These are phyloP conservation scores for Urocolius indicus DNA, from an alignment of 2,113 vertebrate species.

Conservation along the genomic window DNA sequence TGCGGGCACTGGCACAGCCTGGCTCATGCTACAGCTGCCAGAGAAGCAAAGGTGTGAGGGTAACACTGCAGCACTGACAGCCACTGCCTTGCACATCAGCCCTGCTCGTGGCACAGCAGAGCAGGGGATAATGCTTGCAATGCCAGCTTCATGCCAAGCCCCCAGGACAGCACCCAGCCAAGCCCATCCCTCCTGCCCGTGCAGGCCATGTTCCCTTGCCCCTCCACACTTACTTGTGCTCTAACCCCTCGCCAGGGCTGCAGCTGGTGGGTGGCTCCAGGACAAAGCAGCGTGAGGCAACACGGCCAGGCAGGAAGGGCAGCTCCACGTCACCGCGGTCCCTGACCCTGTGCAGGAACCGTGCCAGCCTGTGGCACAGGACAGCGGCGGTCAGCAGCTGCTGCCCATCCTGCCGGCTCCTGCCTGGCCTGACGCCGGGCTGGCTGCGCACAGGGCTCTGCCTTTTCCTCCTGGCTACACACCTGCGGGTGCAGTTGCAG, in stretches of 20 bases:
- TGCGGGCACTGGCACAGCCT: slow-evolving; percentile 50
- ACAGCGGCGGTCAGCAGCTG: background rate
- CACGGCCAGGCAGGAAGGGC: slow-evolving; percentile 51
- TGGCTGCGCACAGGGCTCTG: background rate
- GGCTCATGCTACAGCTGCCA: slow-evolving; percentile 39
- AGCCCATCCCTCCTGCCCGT: background rate
- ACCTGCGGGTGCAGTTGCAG: slow-evolving; percentile 87
- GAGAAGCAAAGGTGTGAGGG: background rate
- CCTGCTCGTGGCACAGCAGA: background rate
- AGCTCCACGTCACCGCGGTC: background rate
- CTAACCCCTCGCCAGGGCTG: background rate
- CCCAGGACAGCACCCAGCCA: background rate
- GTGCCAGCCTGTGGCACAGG: slow-evolving; percentile 63
- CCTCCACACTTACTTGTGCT: background rate
- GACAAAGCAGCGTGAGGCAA: slow-evolving; percentile 71
- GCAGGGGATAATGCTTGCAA: accelerated
- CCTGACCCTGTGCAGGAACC: slow-evolving; percentile 48
- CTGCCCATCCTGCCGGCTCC: background rate
- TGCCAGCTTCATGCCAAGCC: background rate
- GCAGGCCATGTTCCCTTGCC: accelerated
- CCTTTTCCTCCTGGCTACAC: background rate
- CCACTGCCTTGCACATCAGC: no score
- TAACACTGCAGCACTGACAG: background rate
- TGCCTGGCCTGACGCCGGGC: background rate
- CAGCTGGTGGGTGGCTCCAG: slow-evolving; percentile 17